Conservation (phyloP, 2,797 vertebrate species). For the Anguilla obscura region DNA sequence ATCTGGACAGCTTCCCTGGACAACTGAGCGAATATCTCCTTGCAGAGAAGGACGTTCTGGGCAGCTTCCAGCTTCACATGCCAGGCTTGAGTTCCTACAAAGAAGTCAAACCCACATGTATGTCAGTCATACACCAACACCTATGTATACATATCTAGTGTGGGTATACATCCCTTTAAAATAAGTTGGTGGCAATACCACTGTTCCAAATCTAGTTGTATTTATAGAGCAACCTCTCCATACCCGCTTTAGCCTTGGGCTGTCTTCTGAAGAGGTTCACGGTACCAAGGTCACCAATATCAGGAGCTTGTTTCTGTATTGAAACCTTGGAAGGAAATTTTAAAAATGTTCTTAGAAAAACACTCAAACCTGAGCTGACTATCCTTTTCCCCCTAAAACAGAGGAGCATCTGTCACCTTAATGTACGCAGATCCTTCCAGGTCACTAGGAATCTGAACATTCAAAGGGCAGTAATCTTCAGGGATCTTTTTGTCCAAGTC, state of each 20-base stretch:
- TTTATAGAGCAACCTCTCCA: background rate
- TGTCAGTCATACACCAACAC: no score
- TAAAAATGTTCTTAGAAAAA: constrained; percentile 15
- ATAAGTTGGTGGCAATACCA: background rate
- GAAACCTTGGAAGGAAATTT: constrained; percentile 79
- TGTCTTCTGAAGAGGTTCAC: constrained; percentile 87
- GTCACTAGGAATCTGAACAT: constrained; percentile 96
- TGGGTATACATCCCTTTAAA: no score
- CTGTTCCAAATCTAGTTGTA: background rate
- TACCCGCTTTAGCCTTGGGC: constrained; percentile 86
- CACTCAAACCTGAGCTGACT: background rate
- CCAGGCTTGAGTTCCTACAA: constrained; percentile 86
- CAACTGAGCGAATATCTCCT: constrained; percentile 97
- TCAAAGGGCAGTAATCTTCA: constrained; percentile 94
- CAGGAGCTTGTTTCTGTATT: constrained; percentile 95
- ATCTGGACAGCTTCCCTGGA: constrained; percentile 98
- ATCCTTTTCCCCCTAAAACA: background rate
- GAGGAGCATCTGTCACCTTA: constrained; percentile 73
- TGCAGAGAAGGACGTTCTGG: constrained; percentile 95
- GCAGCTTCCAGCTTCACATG: constrained; percentile 92
- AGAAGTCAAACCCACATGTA: background rate
- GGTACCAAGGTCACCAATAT: constrained; percentile 95
- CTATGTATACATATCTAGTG: no score
- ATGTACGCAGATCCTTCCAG: constrained; percentile 95
- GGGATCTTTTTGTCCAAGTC: constrained; percentile 96